Evolutionary conservation across 2,113 vertebrate species (phyloP), one percentile per base, ranked within the genome.

Genomic region (Antennarius striatus): DNA sequence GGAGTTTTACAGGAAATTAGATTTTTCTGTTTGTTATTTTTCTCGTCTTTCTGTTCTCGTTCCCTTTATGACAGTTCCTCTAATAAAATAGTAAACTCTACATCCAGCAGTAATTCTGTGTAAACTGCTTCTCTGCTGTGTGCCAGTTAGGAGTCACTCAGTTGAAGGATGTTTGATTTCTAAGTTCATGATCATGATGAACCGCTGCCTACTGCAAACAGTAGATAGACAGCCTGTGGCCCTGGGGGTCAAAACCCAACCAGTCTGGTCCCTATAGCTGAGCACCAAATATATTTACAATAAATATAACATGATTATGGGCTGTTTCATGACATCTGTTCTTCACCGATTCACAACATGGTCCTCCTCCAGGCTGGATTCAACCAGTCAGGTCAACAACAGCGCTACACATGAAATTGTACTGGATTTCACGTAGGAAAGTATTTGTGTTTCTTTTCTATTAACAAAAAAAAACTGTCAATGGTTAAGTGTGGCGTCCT

Each of bases 401-500:
- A 40, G 39, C 83, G 68, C 77, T 84, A 88, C 84, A 88, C 62
- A 63, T 14, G 42, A 47, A 32, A 30, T 57, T 1, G 69, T 60
- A 51, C 64, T 4, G 40, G 45, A 51, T 39, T 75, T 80, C 83
- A 89, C 69, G 57, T 86, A 78, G 79, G 73, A 22, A 22, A 22
- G 2, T 1, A 22, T 40, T 40, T 40, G 10, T 11, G 10, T 12
- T 13, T 40, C 3, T 40, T 1, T 2, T 3, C 16, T 52, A 53
- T 32, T 13, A 53, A 42, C n/a, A 52, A 42, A 11, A 42, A 42
- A 54, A 59, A 45, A 22, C 57, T 46, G 40, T 56, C 13, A n/a
- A 43, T 4, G 5, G 13, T 53, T 1, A 12, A 10, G 5, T 4
- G 15, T 14, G 8, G 9, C 30, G 10, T 57, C 12, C 12, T 8